Base-by-base conservation (phyloP, 2,888 invertebrate species). In the Tuta absoluta region DNA sequence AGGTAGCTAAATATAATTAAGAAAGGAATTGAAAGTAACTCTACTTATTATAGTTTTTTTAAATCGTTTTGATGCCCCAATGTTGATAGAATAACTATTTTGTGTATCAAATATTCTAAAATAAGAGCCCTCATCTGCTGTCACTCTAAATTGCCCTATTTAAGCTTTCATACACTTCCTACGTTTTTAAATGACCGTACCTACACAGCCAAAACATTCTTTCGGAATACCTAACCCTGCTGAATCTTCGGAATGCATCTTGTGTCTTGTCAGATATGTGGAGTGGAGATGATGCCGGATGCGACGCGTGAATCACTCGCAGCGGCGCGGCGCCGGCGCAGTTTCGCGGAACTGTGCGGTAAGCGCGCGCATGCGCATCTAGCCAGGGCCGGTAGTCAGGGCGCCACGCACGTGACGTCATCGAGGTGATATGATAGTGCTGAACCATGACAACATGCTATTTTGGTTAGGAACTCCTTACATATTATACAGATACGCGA, bases 251-350 rank as follows among this genome's bases (percentile, higher is more conserved):
- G 65, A 63, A 63, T 65, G 28, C 45, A 41, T 28, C 33, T 17
- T 37, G 68, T 37, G 56, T 63, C 63, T 62, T 49, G 57, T 62
- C 60, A 61, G 62, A 66, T 65, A 78, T 79, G 77, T 77, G 79
- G 77, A 80, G 45, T 77, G 83, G 83, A 80, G 78, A 75, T 74
- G 72, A 62, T 64, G 75, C 81, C 82, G 82, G 82, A 81, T 77
- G 28, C 68, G 41, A 68, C 64, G 69, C 66, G 71, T 88, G 87
- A 88, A 74, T 86, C 87, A 88, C 72, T 45, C 59, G 62, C 48
- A 24, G 0, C 23, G 28, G 10, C 45, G 19, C 37, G 71, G 72
- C 75, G 75, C 72, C 72, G 67, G 37, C 68, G 69, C 86, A 74
- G 75, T 72, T 86, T 87, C 86, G 75, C 74, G 72, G 86, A 86